A percentile compares a stretch with the other conserved stretches of the same genome.
phyloP scores from a whole-genome alignment of 2,797 vertebrate genomes.

The Cheracebus regulus region DNA sequence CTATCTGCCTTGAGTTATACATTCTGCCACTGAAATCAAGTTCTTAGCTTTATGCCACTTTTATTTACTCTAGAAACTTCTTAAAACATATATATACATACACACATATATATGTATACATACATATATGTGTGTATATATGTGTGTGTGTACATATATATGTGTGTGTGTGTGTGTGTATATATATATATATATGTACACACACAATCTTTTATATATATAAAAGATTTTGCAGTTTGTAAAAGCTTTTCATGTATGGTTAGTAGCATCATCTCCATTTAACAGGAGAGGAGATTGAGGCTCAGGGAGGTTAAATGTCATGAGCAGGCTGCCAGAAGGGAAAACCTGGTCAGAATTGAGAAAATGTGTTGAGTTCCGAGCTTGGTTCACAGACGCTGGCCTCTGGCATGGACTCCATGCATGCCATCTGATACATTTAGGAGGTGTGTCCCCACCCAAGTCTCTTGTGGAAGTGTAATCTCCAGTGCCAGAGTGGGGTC shows the following conservation, averaged over 20 bases:
- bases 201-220: too few relatives aligned
- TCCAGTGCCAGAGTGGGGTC: not conserved
- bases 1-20: not conserved
- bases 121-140: fast-evolving
- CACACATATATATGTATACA: too few relatives aligned
- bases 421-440: not conserved
- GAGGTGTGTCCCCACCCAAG: not conserved
- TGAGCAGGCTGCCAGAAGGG: not conserved
- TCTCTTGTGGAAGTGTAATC: not conserved
- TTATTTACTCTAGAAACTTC: not conserved
- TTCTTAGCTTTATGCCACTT: not conserved
- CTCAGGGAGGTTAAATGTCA: not conserved
- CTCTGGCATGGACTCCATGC: not conserved
- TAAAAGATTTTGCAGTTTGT: not conserved
- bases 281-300: not conserved
- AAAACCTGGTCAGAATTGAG: not conserved
- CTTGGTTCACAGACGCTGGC: not conserved
- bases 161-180: too few relatives aligned
- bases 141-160: too few relatives aligned
- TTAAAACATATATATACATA: not conserved
- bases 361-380: not conserved
- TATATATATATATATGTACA: too few relatives aligned
- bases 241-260: not conserved
- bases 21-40: not conserved
- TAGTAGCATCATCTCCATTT: not conserved